Conservation (phyloP, 1,140 invertebrate species). For the Leptonema lineaticorne region DNA sequence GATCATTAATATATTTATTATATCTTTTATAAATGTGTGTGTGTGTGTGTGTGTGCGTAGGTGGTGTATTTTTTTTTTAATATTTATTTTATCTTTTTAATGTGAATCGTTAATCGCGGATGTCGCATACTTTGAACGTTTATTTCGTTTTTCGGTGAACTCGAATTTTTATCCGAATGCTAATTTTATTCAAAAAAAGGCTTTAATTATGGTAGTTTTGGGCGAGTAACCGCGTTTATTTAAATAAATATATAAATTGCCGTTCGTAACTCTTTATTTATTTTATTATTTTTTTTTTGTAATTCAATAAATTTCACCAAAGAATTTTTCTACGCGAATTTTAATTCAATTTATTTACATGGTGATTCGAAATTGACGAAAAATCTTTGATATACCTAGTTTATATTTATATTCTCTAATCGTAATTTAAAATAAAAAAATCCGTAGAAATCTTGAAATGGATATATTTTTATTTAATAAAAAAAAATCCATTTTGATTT, state of each 20-base stretch:
- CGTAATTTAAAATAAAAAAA: too few species aligned
- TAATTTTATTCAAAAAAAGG: conserved; percentile 10
- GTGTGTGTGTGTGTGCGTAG: too few species aligned
- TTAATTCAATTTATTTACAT: neutral
- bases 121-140: conserved; percentile 1
- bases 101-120: conserved; percentile 15
- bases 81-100: neutral
- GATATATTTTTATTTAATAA: too few species aligned
- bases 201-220: neutral
- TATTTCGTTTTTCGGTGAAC: neutral
- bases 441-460: too few species aligned
- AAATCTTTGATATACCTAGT: too few species aligned
- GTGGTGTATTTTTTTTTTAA: neutral
- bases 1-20: neutral
- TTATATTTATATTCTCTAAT: too few species aligned
- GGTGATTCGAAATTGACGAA: too few species aligned
- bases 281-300: too few species aligned
- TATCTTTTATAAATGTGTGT: too few species aligned
- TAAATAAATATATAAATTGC: too few species aligned
- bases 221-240: neutral
- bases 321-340: neutral
- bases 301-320: neutral
- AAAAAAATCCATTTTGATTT: too few species aligned
- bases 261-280: too few species aligned
- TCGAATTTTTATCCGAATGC: neutral